Percentiles rank a stretch among this genome's conserved stretches.
Conservation (phyloP, 2,888 invertebrate species). For the Scaptodrosophila latifasciaeformis region DNA sequence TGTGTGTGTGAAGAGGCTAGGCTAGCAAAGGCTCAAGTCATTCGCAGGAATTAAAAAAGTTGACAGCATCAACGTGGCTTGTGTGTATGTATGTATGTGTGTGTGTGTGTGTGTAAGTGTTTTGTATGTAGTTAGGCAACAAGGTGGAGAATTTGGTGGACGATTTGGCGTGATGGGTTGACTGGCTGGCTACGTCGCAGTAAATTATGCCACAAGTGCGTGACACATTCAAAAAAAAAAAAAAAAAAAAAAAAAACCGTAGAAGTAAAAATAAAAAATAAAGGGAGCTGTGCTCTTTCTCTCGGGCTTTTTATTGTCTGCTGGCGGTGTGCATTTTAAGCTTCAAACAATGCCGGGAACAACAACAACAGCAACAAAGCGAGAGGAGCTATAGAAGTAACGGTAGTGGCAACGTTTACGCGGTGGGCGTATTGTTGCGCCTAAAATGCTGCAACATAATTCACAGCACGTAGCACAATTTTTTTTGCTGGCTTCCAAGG, state of each 20-base stretch:
- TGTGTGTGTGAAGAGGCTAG: neutral
- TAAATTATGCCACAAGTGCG: conserved; percentile 66
- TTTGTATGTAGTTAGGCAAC: too few species aligned
- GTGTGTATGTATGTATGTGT: conserved; percentile 1
- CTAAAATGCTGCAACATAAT: conserved; percentile 63
- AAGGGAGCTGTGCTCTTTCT: neutral
- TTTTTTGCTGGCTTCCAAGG: conserved; percentile 43
- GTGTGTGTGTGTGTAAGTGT: conserved; percentile 3
- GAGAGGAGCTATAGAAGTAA: too few species aligned
- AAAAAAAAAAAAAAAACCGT: too few species aligned
- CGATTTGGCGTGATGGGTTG: conserved; percentile 26
- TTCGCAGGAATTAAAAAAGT: conserved; percentile 62
- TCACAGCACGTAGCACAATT: conserved; percentile 63
- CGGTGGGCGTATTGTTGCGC: conserved; percentile 37
- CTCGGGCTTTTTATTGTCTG: conserved; percentile 55
- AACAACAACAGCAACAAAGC: too few species aligned
- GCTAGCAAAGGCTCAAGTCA: conserved; percentile 49
- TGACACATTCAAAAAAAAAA: conserved; percentile 48
- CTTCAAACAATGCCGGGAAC: conserved; percentile 2
- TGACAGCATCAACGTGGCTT: conserved; percentile 39
- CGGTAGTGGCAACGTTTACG: too few species aligned
- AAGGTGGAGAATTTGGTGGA: too few species aligned
- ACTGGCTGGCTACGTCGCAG: conserved; percentile 27
- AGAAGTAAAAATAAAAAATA: too few species aligned
- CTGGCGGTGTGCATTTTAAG: conserved; percentile 15